phyloP scores from a whole-genome alignment of 2,113 vertebrate species.

The cat (Felis catus) region DNA sequence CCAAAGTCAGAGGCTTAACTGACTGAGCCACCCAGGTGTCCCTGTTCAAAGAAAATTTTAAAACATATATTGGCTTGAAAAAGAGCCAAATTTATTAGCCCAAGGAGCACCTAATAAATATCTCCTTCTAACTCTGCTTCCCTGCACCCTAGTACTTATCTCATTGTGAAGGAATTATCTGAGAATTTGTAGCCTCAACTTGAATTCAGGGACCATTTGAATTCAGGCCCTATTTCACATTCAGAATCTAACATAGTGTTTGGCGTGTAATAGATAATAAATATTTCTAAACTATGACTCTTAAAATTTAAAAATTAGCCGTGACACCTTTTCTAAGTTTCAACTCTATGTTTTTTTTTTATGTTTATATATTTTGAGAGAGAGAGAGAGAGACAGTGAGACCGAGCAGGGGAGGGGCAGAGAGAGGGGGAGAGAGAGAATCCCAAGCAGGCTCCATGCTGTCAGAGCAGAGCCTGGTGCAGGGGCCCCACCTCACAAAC shows the following conservation, averaged over 20 bases:
- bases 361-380: too few relatives aligned
- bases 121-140: neutral
- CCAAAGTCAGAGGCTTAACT: too few relatives aligned
- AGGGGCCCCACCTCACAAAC: too few relatives aligned
- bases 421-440: too few relatives aligned
- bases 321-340: neutral
- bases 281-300: constrained; percentile 11
- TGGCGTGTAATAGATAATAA: neutral
- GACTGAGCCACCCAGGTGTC: too few relatives aligned
- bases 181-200: neutral
- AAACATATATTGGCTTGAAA: neutral
- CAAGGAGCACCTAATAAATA: neutral
- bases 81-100: neutral
- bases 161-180: neutral
- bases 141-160: neutral
- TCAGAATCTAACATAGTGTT: neutral
- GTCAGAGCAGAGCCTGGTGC: too few relatives aligned
- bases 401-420: too few relatives aligned
- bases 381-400: too few relatives aligned
- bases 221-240: neutral
- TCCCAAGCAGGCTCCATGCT: too few relatives aligned
- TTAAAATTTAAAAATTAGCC: neutral
- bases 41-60: neutral
- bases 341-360: neutral
- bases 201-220: neutral